Base-by-base conservation (phyloP, 2,888 invertebrate species). In the Leptarthrus brevirostris region DNA sequence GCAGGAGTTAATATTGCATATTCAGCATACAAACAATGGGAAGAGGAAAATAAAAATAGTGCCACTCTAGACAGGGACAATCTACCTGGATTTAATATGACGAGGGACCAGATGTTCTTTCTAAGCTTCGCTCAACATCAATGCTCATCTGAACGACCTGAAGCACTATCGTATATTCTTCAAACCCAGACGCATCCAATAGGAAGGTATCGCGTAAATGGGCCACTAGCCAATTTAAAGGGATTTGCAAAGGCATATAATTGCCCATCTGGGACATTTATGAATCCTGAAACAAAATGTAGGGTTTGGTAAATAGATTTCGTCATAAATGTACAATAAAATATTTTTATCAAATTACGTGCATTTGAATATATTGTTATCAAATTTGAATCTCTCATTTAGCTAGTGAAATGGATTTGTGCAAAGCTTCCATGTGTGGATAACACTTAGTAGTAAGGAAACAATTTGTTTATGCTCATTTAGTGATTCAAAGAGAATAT, bases 51-150 rank as follows among this genome's bases (percentile, higher is more conserved):
- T 44, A 44, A 34, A n/a, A 26, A 56, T 34, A 72, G 72, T 2
- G 30, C 54, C 2, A 66, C 73, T 12, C 30, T 74, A 0, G 72
- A 76, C n/a, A 69, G 76, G 1, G 78, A 79, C 72, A 69, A 47
- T 3, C 74, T 79, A 58, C 78, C 79, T 0, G 76, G 75, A 2
- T 47, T 78, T 3, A 72, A 77, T 52, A 56, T 78, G 14, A 76
- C 76, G 10, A 76, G 75, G 16, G 72, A 77, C 36, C 78, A 80
- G 36, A 52, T 79, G 71, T 80, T 79, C 18, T 80, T 79, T 74
- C 64, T 79, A 12, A 76, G 74, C 6, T 78, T 76, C 54, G 79
- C 78, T 5, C 80, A 80, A 58, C 70, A 76, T 0, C 79, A 79
- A 78, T 80, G 80, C 47, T 74, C 72, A 36, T 76, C 75, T 20